Evolutionary conservation across 2,113 vertebrate genomes (phyloP).

Genomic region (Agapornis roseicollis): DNA sequence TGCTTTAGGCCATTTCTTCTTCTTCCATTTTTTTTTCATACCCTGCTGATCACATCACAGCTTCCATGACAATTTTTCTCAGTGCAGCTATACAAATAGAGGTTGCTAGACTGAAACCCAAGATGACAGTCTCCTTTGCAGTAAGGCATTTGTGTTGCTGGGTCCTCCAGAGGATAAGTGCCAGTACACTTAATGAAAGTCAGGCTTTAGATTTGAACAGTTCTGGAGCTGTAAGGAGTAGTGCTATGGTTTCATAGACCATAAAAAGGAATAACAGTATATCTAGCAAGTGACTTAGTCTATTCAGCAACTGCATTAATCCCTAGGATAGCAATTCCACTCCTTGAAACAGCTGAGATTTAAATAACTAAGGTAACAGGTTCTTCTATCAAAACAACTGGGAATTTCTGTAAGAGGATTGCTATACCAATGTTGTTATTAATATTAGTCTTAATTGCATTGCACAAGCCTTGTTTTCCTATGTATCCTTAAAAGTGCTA

Average conservation of each 20-base stretch:
- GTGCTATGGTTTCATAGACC: not conserved
- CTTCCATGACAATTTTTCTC: conserved; percentile 9
- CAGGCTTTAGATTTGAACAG: not conserved
- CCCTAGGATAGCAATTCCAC: not conserved
- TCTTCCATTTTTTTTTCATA: not conserved
- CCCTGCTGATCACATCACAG: conserved; percentile 24
- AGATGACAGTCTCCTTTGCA: not conserved
- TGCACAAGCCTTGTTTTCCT: not conserved
- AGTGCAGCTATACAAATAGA: not conserved
- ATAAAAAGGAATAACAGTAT: not conserved
- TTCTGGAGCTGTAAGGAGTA: not conserved
- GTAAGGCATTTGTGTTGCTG: not conserved
- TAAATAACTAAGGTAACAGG: not conserved
- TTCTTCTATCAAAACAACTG: not conserved
- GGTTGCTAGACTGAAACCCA: not conserved
- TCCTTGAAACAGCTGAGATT: not conserved
- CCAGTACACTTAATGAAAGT: not conserved
- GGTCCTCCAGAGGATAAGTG: not conserved
- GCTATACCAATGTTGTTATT: not conserved
- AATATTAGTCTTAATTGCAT: not conserved
- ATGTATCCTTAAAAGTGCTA: not conserved
- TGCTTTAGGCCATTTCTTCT: not conserved
- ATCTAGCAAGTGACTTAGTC: not conserved
- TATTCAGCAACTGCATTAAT: not conserved
- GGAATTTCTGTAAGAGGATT: not conserved